Evolutionary conservation across 2,888 invertebrate genomes (phyloP).

Genomic region (Torymus texanus): DNA sequence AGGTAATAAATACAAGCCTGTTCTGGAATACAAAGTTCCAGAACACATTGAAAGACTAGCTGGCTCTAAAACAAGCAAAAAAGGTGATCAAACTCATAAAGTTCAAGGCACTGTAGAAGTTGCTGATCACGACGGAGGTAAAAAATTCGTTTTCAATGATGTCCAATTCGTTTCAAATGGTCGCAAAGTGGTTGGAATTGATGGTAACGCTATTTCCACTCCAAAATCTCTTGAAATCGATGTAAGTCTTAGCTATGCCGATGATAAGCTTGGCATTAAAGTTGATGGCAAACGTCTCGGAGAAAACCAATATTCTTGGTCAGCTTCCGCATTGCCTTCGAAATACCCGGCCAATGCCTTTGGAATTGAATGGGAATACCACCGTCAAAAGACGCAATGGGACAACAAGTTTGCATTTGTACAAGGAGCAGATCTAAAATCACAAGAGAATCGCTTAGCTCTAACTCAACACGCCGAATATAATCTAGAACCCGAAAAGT

Average conservation of each 20-base stretch:
- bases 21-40: slow-evolving; percentile 82
- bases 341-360: slow-evolving; percentile 80
- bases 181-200: slow-evolving; percentile 75
- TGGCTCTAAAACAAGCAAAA: slow-evolving; percentile 59
- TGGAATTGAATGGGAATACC: slow-evolving; percentile 78
- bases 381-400: slow-evolving; percentile 69
- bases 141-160: slow-evolving; percentile 79
- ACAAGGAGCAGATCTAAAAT: slow-evolving; percentile 80
- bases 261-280: slow-evolving; percentile 75
- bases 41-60: slow-evolving; percentile 75
- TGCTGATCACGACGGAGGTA: slow-evolving; percentile 73
- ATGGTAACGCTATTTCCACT: slow-evolving; percentile 77
- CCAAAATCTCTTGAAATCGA: slow-evolving; percentile 75
- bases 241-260: slow-evolving; percentile 76
- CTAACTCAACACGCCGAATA: slow-evolving; percentile 65
- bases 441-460: slow-evolving; percentile 78
- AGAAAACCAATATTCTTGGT: slow-evolving; percentile 75
- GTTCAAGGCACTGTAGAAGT: slow-evolving; percentile 78
- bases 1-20: slow-evolving; percentile 81
- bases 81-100: slow-evolving; percentile 73
- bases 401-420: slow-evolving; percentile 78
- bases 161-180: slow-evolving; percentile 75
- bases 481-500: slow-evolving; percentile 70
- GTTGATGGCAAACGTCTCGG: slow-evolving; percentile 75
- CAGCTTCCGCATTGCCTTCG: slow-evolving; percentile 78